phyloP scores from a whole-genome alignment of 2,797 vertebrate genomes.

The Hydrolagus colliei region DNA sequence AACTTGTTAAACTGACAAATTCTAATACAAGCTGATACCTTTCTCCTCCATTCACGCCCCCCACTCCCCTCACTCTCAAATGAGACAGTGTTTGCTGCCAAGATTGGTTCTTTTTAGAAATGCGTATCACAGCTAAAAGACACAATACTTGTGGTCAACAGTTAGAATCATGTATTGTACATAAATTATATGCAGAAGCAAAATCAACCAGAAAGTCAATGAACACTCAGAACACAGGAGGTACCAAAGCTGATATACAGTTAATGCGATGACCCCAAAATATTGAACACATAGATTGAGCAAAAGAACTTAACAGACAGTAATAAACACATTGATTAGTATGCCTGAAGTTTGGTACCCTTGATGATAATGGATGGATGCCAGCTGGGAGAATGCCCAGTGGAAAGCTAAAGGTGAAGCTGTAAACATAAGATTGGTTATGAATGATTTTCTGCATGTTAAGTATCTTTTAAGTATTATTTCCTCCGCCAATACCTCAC shows the following conservation, averaged over 20 bases:
- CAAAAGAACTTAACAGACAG: too few species aligned
- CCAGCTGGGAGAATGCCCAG: not conserved
- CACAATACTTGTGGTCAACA: not conserved
- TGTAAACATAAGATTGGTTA: too few species aligned
- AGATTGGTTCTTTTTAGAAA: not conserved
- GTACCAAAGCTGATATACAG: too few species aligned
- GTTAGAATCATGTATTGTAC: not conserved
- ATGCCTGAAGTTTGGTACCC: not conserved
- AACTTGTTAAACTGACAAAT: slow-evolving; percentile 16
- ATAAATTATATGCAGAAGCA: not conserved
- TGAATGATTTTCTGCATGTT: too few species aligned
- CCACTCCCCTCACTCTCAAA: too few species aligned
- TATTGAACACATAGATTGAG: not conserved
- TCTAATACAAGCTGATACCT: not conserved
- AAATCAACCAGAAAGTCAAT: not conserved
- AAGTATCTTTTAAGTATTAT: too few species aligned
- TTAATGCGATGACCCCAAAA: too few species aligned
- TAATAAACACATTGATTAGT: too few species aligned
- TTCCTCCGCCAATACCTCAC: too few species aligned
- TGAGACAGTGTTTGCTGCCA: not conserved
- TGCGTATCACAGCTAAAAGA: not conserved
- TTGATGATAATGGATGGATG: not conserved
- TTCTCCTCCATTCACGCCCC: not conserved
- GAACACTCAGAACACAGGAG: not conserved
- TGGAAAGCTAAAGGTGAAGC: not conserved